phyloP scores from a whole-genome alignment of 2,888 invertebrate species.

The Drosophila multiciliata region DNA sequence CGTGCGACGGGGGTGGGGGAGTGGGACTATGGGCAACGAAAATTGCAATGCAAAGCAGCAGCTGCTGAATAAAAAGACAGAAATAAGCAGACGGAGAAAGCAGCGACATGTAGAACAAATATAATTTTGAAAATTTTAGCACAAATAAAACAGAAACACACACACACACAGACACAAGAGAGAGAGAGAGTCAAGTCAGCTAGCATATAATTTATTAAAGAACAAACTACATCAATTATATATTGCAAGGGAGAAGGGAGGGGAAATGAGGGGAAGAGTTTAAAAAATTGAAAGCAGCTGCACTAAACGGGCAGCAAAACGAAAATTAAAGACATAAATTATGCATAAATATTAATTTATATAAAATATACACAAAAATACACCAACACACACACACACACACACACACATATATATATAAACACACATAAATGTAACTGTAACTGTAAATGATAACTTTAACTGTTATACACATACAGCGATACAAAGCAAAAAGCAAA shows the following conservation, averaged over 20 bases:
- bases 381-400: slow-evolving; percentile 6
- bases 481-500: slow-evolving; percentile 52
- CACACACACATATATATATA: slow-evolving; percentile 1
- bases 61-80: slow-evolving; percentile 15
- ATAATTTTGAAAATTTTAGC: slow-evolving; percentile 35
- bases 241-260: background rate
- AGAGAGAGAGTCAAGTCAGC: slow-evolving; percentile 34
- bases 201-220: slow-evolving; percentile 37
- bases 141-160: slow-evolving; percentile 16
- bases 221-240: slow-evolving; percentile 1
- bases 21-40: background rate
- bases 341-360: slow-evolving; percentile 81
- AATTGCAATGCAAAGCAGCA: slow-evolving; percentile 14
- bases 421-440: slow-evolving; percentile 52
- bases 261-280: background rate
- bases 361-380: slow-evolving; percentile 41
- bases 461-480: slow-evolving; percentile 61
- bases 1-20: background rate
- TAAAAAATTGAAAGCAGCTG: slow-evolving; percentile 1
- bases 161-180: slow-evolving; percentile 14
- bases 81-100: background rate
- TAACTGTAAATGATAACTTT: slow-evolving; percentile 58
- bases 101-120: slow-evolving; percentile 16
- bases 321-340: slow-evolving; percentile 81
- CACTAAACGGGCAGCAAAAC: slow-evolving; percentile 63